Base-by-base conservation (phyloP, 2,797 vertebrate species). In the Pelodytes ibericus region DNA sequence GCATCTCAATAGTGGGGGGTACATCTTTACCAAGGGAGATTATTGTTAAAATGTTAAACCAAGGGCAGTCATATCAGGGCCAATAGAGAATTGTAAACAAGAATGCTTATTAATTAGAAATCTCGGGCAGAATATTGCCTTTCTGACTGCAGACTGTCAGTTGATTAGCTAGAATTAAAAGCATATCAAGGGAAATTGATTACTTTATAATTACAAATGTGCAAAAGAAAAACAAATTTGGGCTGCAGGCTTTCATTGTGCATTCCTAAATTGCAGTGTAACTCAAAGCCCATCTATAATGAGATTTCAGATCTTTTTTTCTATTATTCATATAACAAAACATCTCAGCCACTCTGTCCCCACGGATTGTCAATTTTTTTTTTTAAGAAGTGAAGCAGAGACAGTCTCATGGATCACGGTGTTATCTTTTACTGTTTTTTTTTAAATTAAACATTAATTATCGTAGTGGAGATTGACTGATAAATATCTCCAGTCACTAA, bases 391-490 rank as follows among this genome's bases (percentile, higher is more conserved):
- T 7, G 36, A 53, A 30, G 29, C n/a, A 16, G 30, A 30, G 60
- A 30, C 1, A 58, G 9, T 44, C 58, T 26, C 22, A 56, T 53
- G 66, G 61, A 44, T 53, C 9, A 59, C n/a, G 51, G 3, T 49
- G 39, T 59, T 57, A 44, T 70, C 33, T 62, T 75, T 58, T 30
- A 20, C 24, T 66, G 51, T 53, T 78, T 77, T 72, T 67, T 53
- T 78, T 77, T 72, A 60, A 29, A 67, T 67, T 36, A 72, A 51
- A 61, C 57, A 72, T 67, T 67, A 67, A 72, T 72, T 78, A 78
- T 72, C 22, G 36, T 11, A 16, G 29, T 58, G 41, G 27, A 31
- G 41, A 53, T 49, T 15, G 16, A n/a, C 25, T 47, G 36, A 71
- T 64, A 71, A 30, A 51, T 8, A 65, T 30, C 22, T 24, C 41